Conservation (phyloP, 30 jellyfish, hydroid and myxozoan species). For the Catostylus mosaicus region DNA sequence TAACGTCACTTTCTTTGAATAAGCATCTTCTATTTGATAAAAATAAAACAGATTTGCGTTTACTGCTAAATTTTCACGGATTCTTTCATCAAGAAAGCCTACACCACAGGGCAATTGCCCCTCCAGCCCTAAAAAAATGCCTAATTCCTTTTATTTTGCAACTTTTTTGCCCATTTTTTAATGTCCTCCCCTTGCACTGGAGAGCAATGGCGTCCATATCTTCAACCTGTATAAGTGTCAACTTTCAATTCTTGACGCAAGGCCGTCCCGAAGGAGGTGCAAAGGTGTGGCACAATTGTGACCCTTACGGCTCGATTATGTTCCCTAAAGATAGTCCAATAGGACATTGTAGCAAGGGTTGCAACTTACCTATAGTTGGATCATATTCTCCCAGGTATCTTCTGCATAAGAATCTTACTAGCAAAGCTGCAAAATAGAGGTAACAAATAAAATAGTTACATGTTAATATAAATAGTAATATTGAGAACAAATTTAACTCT, state of each 20-base stretch:
- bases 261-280: neutral
- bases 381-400: conserved; percentile 76
- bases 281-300: neutral
- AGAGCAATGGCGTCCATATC: neutral
- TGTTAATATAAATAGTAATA: neutral
- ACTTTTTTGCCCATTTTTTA: neutral
- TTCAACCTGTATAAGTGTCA: neutral
- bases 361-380: conserved; percentile 62
- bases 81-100: neutral
- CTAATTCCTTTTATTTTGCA: neutral
- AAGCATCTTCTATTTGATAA: conserved; percentile 58
- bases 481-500: neutral
- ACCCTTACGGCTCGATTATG: no score
- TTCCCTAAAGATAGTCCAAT: neutral
- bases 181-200: neutral
- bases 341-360: neutral
- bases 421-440: conserved; percentile 47
- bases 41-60: neutral
- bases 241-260: neutral
- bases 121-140: neutral
- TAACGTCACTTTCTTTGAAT: conserved; percentile 54
- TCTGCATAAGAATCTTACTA: conserved; percentile 68
- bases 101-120: no score
- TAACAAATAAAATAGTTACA: neutral
- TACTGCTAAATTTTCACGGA: neutral